phyloP scores from a whole-genome alignment of 2,113 vertebrate species.

The Callospermophilus lateralis region DNA sequence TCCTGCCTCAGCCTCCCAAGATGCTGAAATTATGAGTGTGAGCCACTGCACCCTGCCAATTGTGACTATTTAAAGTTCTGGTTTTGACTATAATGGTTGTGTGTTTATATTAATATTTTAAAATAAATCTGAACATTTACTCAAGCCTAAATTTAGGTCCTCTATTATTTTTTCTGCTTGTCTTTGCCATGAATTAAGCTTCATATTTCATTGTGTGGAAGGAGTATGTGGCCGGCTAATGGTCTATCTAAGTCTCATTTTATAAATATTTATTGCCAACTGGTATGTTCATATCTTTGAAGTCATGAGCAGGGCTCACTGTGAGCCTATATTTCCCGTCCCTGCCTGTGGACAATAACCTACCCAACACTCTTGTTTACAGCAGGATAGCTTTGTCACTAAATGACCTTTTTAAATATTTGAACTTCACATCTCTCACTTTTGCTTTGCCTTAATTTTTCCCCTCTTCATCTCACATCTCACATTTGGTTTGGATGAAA shows the following conservation, averaged over 20 bases:
- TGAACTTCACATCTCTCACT: conserved; percentile 75
- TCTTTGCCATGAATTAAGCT: conserved; percentile 84
- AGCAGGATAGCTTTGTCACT: conserved; percentile 59
- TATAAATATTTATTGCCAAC: conserved; percentile 89
- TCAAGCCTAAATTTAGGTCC: conserved; percentile 78
- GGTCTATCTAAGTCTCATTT: conserved; percentile 85
- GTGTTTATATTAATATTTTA: conserved; percentile 76
- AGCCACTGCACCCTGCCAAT: too few relatives aligned
- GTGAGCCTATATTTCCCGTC: conserved; percentile 58
- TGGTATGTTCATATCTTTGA: conserved; percentile 84
- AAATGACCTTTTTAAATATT: conserved; percentile 66
- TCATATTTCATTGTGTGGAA: conserved; percentile 82
- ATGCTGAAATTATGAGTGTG: too few relatives aligned
- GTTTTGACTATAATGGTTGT: conserved; percentile 12
- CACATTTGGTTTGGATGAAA: too few relatives aligned
- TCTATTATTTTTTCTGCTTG: conserved; percentile 84
- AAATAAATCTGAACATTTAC: conserved; percentile 68
- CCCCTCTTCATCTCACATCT: conserved; percentile 49
- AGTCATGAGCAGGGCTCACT: conserved; percentile 78
- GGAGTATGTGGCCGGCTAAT: conserved; percentile 82
- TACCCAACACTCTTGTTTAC: conserved; percentile 77
- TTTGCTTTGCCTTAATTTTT: conserved; percentile 80
- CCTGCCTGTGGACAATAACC: conserved; percentile 60
- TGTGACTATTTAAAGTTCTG: conserved; percentile 26
- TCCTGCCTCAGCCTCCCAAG: too few relatives aligned